Percentiles rank a stretch among this genome's conserved stretches.
These are phyloP conservation scores for Seira ritae DNA, from an alignment of 2,888 invertebrate species.

Conservation along the genomic window DNA sequence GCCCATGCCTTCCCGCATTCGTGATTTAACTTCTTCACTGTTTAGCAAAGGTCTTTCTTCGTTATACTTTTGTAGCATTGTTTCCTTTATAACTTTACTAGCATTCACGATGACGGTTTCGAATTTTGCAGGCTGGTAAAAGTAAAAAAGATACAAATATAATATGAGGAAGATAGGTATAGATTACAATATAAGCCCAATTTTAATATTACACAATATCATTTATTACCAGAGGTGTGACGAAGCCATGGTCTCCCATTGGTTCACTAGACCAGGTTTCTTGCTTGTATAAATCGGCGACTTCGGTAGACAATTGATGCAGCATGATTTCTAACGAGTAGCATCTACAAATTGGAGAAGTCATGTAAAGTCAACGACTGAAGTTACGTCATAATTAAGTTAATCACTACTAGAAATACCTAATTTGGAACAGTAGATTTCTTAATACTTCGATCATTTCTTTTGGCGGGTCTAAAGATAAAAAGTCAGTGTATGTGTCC, in stretches of 20 bases:
- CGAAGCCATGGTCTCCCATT: slow-evolving; percentile 88
- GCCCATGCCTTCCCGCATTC: slow-evolving; percentile 67
- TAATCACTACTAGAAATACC: slow-evolving; percentile 75
- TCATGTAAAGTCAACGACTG: slow-evolving; percentile 7
- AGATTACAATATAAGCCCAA: not conserved
- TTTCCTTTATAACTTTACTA: slow-evolving; percentile 81
- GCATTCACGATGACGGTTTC: slow-evolving; percentile 85
- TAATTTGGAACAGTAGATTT: slow-evolving; percentile 89
- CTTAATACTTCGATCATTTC: slow-evolving; percentile 92
- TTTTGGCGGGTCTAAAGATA: slow-evolving; percentile 90
- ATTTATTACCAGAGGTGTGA: slow-evolving; percentile 84
- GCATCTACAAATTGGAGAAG: slow-evolving; percentile 76
- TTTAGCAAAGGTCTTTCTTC: slow-evolving; percentile 81
- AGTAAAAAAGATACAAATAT: slow-evolving; percentile 22
- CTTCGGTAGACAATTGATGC: slow-evolving; percentile 88
- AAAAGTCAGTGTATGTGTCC: slow-evolving; percentile 85
- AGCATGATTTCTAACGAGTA: slow-evolving; percentile 91
- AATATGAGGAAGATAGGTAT: not conserved
- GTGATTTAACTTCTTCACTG: slow-evolving; percentile 74
- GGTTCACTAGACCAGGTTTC: slow-evolving; percentile 93
- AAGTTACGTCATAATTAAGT: slow-evolving; percentile 38
- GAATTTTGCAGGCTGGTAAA: slow-evolving; percentile 82
- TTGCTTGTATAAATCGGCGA: slow-evolving; percentile 82
- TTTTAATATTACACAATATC: not conserved
- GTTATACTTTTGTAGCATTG: slow-evolving; percentile 83